Conservation (phyloP, 92 coral and sea anemone species). For the Virgularia gustaviana region DNA sequence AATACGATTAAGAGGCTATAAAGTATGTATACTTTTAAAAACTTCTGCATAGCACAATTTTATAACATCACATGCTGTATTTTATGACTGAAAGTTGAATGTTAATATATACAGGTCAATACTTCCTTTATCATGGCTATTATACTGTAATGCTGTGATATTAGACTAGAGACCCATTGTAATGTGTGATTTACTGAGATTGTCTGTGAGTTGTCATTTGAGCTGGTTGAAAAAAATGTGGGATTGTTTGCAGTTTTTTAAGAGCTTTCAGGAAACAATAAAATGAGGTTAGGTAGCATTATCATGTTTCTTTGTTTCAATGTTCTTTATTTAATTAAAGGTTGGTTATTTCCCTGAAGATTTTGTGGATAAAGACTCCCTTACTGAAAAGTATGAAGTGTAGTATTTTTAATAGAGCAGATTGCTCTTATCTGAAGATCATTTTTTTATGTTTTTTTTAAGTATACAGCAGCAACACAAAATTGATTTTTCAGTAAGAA, state of each 20-base stretch:
- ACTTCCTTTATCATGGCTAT: too few relatives aligned
- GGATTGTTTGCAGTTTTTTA: too few relatives aligned
- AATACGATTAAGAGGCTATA: slow-evolving; percentile 78
- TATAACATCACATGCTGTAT: neutral
- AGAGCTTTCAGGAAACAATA: neutral
- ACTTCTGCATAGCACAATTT: neutral
- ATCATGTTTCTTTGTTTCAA: neutral
- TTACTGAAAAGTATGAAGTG: slow-evolving; percentile 37
- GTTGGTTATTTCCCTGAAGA: slow-evolving; percentile 96
- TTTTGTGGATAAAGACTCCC: slow-evolving; percentile 63
- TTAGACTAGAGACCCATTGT: too few relatives aligned
- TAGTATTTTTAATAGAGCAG: neutral
- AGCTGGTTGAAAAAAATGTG: too few relatives aligned
- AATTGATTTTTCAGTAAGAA: neutral
- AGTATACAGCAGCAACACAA: too few relatives aligned
- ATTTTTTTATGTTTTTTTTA: neutral
- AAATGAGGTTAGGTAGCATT: too few relatives aligned
- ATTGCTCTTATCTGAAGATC: neutral
- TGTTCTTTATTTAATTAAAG: slow-evolving; percentile 34
- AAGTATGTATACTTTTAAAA: slow-evolving; percentile 70
- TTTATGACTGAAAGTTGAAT: too few relatives aligned
- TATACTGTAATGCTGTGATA: too few relatives aligned
- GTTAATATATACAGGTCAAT: too few relatives aligned
- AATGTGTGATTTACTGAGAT: too few relatives aligned
- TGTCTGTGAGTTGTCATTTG: too few relatives aligned